Base-by-base conservation (phyloP, 2,113 vertebrate genomes). In the Paramisgurnus dabryanus region DNA sequence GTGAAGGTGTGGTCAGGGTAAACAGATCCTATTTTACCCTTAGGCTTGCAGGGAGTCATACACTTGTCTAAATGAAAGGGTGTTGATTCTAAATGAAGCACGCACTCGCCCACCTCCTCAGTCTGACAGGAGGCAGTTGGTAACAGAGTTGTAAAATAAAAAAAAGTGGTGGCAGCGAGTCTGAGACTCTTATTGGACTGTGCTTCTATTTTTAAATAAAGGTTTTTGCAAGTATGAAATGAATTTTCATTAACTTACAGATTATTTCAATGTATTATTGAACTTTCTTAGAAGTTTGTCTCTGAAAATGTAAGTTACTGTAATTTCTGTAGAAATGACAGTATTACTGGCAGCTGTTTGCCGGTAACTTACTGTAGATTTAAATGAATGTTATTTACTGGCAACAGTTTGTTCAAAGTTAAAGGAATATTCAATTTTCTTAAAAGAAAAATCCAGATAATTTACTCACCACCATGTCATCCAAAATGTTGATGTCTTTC, bases 41-140 rank as follows among this genome's bases (percentile, higher is more conserved):
- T 18, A 49, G 49, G 80, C 81, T 55, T 84, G 40, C 79, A 80
- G 82, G 80, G 76, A 84, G 72, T 79, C 60, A 53, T 34, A 18
- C 34, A 18, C 49, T 76, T 80, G 22, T 78, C 39, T 83, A 83
- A 91, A 88, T 88, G 80, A 89, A 78, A 86, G 85, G 82, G 69
- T 84, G 71, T 82, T 65, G 75, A 11, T 66, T 64, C 80, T 58
- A 34, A 57, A 83, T 85, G 69, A 82, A 84, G 67, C 76, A 61
- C n/a, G 27, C 27, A 83, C 75, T 22, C 41, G 49, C 79, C 75
- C 76, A 53, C 82, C 79, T 82, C 50, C 53, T 18, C 60, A 53
- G 83, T 82, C 76, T 58, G 60, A 67, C 81, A 73, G 49, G 3
- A 45, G 12, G 50, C 66, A 53, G 45, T 58, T 53, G 57, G 76